A percentile compares a stretch with the other conserved stretches of the same genome.
Conservation (phyloP, 64 coral and sea anemone genomes). For the Actinia tenebrosa region DNA sequence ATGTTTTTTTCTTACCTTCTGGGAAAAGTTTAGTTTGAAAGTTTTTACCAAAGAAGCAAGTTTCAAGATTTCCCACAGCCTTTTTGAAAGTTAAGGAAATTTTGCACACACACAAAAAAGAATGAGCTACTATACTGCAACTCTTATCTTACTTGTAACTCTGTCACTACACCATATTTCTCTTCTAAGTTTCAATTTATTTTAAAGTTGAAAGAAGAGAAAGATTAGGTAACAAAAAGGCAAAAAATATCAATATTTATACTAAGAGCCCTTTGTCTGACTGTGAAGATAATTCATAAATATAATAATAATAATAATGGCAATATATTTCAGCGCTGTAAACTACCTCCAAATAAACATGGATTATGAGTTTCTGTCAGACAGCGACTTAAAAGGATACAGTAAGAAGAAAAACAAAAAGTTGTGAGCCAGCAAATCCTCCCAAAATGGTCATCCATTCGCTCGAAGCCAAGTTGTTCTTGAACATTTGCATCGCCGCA, state of each 20-base stretch:
- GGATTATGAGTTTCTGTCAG: neutral
- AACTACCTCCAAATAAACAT: neutral
- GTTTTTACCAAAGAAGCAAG: conserved; percentile 82
- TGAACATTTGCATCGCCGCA: conserved; percentile 96
- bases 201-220: neutral
- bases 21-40: conserved; percentile 98
- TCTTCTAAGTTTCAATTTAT: neutral
- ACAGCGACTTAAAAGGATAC: conserved; percentile 67
- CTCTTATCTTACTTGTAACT: neutral
- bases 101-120: neutral
- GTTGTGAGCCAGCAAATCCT: conserved; percentile 89
- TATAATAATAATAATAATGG: neutral
- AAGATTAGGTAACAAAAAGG: neutral
- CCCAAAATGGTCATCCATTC: conserved; percentile 99
- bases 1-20: conserved; percentile 55
- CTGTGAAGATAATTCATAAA: neutral
- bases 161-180: neutral
- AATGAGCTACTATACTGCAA: too few relatives aligned
- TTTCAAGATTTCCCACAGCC: conserved; percentile 97
- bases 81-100: conserved; percentile 3
- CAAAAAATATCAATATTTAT: neutral
- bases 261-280: neutral
- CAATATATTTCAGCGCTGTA: neutral
- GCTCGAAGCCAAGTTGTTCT: conserved; percentile 71
- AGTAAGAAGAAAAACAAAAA: conserved; percentile 93